Percentiles rank a stretch among this genome's conserved stretches.
Conservation (phyloP, 2,113 vertebrate species). For the Campylomormyrus tamandua region DNA sequence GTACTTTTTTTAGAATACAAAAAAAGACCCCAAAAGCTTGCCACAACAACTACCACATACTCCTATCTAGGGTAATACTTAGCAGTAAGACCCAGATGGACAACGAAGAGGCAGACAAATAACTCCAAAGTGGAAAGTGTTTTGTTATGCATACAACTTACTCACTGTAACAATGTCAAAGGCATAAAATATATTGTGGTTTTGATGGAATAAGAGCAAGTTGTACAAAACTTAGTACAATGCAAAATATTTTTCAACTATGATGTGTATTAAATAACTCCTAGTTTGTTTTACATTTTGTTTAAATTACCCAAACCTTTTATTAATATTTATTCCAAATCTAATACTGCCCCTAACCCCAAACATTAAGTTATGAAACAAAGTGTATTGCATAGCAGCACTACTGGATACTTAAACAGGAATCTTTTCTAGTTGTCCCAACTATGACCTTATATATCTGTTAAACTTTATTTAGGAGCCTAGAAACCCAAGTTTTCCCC, state of each 20-base stretch:
- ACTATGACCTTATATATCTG: slow-evolving; percentile 1
- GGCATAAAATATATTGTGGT: neutral
- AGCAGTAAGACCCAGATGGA: neutral
- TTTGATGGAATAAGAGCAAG: neutral
- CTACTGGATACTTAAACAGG: slow-evolving; percentile 3
- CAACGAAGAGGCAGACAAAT: neutral
- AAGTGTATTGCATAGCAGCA: slow-evolving; percentile 12
- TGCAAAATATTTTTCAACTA: neutral
- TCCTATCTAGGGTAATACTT: neutral
- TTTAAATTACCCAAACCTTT: slow-evolving; percentile 1
- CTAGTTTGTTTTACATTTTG: neutral
- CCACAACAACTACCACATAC: neutral
- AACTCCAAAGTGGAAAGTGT: neutral
- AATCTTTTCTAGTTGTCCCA: neutral
- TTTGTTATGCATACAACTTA: slow-evolving; percentile 9
- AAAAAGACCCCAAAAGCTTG: slow-evolving; percentile 5
- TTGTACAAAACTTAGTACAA: neutral
- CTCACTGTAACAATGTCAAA: neutral
- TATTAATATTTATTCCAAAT: neutral
- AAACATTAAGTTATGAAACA: slow-evolving; percentile 13
- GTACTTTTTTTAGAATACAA: slow-evolving; percentile 7
- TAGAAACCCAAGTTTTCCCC: slow-evolving; percentile 1
- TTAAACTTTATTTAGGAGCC: neutral
- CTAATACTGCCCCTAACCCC: neutral
- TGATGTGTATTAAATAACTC: neutral